These are phyloP conservation scores for Gymnarchus niloticus DNA, from an alignment of 2,113 vertebrate genomes.

Conservation along the genomic window DNA sequence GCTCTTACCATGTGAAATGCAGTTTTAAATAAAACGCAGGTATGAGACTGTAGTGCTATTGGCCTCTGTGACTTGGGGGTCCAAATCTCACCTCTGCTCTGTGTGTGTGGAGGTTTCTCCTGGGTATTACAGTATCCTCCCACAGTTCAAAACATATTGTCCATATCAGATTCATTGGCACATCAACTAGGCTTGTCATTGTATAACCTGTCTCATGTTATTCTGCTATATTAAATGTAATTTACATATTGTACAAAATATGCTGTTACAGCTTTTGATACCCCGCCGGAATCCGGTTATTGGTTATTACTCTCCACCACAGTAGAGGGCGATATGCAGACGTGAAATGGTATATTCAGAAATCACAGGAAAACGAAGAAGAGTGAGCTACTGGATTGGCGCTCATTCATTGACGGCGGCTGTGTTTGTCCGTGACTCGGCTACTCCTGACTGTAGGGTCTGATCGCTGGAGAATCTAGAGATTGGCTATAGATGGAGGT, in stretches of 20 bases:
- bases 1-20: background rate
- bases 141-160: too few relatives aligned
- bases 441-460: background rate
- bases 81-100: background rate
- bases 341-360: too few relatives aligned
- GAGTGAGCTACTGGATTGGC: background rate
- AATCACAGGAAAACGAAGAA: background rate
- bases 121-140: too few relatives aligned
- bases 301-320: background rate
- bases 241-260: too few relatives aligned
- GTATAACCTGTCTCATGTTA: too few relatives aligned
- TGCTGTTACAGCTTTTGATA: too few relatives aligned
- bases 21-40: background rate
- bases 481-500: constrained; percentile 5
- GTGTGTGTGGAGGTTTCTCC: background rate
- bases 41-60: background rate
- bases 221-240: too few relatives aligned
- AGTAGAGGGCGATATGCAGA: background rate
- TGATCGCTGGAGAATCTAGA: background rate
- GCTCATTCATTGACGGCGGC: background rate
- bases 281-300: background rate
- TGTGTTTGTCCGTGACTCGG: background rate
- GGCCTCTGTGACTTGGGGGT: background rate
- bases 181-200: too few relatives aligned
- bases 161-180: too few relatives aligned